phyloP scores from a whole-genome alignment of 2,888 invertebrate species.

The Stramonita haemastoma region DNA sequence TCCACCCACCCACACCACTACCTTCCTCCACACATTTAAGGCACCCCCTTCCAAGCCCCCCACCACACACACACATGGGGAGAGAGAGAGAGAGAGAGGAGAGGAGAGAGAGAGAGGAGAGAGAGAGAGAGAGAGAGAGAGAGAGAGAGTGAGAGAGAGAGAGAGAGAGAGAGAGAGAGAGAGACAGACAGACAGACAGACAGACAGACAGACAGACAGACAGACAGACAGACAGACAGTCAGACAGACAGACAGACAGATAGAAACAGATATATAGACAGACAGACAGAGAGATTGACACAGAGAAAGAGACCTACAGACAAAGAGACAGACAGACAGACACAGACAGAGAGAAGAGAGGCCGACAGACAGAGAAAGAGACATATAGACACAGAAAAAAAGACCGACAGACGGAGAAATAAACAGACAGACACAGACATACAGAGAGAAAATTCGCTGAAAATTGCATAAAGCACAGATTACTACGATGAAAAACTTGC shows the following conservation, averaged over 20 bases:
- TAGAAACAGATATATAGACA: background rate
- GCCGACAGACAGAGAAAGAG: background rate
- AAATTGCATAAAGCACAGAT: too few species aligned
- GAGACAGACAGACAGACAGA: background rate
- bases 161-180: constrained; percentile 8
- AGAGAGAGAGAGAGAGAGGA: background rate
- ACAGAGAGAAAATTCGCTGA: background rate
- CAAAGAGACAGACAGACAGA: background rate
- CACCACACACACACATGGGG: background rate
- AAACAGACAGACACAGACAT: background rate
- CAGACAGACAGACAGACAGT: too few species aligned
- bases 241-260: background rate
- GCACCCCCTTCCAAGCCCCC: too few species aligned
- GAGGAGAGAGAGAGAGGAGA: background rate
- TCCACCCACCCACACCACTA: too few species aligned
- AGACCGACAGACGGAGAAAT: constrained; percentile 1
- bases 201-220: background rate
- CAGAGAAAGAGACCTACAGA: background rate
- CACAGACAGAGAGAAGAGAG: background rate
- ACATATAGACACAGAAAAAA: background rate
- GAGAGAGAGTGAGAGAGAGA: constrained; percentile 17
- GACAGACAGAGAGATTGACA: constrained; percentile 11
- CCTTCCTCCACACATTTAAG: too few species aligned
- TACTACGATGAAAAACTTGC: background rate
- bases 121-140: constrained; percentile 17